phyloP scores from a whole-genome alignment of 2,113 vertebrate genomes.

The Coptodon bakossiorum region DNA sequence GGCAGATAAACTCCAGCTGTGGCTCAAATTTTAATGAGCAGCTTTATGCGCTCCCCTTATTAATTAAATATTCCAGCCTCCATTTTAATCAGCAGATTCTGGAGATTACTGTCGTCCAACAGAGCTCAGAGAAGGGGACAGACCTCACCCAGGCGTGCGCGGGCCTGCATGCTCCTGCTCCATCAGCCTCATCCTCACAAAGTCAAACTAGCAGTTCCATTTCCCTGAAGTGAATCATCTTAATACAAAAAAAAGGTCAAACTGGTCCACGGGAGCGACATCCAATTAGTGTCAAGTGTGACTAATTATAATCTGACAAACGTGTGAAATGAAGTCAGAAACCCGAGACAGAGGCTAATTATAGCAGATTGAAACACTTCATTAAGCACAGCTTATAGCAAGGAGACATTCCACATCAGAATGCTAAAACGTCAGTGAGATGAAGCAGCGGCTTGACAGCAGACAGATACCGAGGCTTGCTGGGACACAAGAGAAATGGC shows the following conservation, averaged over 20 bases:
- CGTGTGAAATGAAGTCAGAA: conserved; percentile 73
- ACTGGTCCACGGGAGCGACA: conserved; percentile 60
- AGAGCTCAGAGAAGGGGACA: conserved; percentile 4
- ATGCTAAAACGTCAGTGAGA: conserved; percentile 26
- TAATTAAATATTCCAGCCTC: conserved; percentile 56
- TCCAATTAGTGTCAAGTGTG: conserved; percentile 72
- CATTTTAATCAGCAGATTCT: conserved; percentile 61
- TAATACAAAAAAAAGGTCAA: conserved; percentile 61
- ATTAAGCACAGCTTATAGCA: conserved; percentile 59
- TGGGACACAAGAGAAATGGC: not conserved
- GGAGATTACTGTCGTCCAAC: conserved; percentile 35
- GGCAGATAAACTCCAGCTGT: conserved; percentile 30
- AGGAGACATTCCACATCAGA: conserved; percentile 56
- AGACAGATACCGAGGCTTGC: not conserved
- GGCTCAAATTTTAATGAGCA: conserved; percentile 42
- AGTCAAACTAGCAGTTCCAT: conserved; percentile 43
- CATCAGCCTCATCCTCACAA: conserved; percentile 20
- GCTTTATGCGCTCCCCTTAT: conserved; percentile 39
- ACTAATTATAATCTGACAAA: conserved; percentile 74
- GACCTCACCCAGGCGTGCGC: conserved; percentile 33
- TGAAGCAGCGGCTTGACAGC: conserved; percentile 21
- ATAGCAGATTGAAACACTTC: conserved; percentile 70
- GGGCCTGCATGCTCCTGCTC: not conserved
- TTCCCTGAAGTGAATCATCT: conserved; percentile 57
- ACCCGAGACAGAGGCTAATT: conserved; percentile 67